These are phyloP conservation scores for Thera britannica DNA, from an alignment of 2,888 invertebrate genomes.

Conservation along the genomic window DNA sequence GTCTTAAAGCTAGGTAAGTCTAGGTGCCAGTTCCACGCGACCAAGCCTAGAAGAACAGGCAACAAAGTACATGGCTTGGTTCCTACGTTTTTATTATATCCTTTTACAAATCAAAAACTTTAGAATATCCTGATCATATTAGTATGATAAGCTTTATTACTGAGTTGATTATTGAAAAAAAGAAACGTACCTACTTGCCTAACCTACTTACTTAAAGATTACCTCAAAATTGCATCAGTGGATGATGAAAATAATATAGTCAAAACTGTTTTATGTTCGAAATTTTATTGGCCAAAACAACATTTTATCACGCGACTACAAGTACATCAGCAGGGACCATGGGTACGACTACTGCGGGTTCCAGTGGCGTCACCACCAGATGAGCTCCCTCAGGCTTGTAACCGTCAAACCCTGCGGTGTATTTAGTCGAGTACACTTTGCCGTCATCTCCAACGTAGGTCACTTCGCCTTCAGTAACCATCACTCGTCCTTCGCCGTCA, in stretches of 20 bases:
- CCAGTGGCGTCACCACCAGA: slow-evolving; percentile 20
- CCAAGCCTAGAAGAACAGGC: too few relatives aligned
- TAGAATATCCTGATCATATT: too few relatives aligned
- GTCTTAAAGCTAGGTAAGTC: too few relatives aligned
- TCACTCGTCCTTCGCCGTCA: slow-evolving; percentile 50
- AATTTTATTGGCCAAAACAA: background rate
- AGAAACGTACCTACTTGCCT: too few relatives aligned
- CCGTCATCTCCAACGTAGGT: slow-evolving; percentile 54
- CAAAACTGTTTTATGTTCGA: background rate
- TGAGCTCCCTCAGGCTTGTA: slow-evolving; percentile 49
- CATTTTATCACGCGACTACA: background rate
- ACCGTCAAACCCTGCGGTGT: slow-evolving; percentile 52
- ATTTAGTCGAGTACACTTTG: slow-evolving; percentile 50
- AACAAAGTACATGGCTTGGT: too few relatives aligned
- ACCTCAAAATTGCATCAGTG: too few relatives aligned
- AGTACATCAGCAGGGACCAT: background rate
- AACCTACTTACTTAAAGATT: too few relatives aligned
- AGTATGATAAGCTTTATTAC: too few relatives aligned
- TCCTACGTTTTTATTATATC: too few relatives aligned
- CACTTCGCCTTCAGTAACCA: slow-evolving; percentile 56
- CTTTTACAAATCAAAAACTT: too few relatives aligned
- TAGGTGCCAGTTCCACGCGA: too few relatives aligned
- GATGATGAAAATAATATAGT: background rate
- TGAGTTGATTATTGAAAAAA: too few relatives aligned
- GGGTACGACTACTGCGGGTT: background rate